A percentile compares a stretch with the other conserved stretches of the same genome.
phyloP scores from a whole-genome alignment of 2,888 invertebrate genomes.

The Drosophila trichaetosa region DNA sequence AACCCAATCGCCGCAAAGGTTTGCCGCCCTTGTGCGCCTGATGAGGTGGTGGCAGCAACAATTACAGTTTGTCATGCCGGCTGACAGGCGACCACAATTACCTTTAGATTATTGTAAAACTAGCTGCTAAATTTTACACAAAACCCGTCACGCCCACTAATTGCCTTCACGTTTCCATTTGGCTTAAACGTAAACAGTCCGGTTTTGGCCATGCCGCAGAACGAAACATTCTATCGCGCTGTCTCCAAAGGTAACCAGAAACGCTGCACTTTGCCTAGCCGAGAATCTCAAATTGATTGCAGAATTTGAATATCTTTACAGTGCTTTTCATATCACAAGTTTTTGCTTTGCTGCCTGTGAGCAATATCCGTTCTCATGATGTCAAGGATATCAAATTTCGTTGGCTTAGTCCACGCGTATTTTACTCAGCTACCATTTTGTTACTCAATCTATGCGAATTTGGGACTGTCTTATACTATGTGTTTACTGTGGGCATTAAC shows the following conservation, averaged over 20 bases:
- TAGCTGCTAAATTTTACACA: slow-evolving; percentile 38
- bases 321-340: slow-evolving; percentile 81
- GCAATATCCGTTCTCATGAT: slow-evolving; percentile 68
- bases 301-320: slow-evolving; percentile 7
- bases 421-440: slow-evolving; percentile 68
- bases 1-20: slow-evolving; percentile 80
- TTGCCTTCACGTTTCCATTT: slow-evolving; percentile 16
- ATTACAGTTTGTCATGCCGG: slow-evolving; percentile 61
- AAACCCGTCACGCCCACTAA: slow-evolving; percentile 53
- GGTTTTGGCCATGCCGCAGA: slow-evolving; percentile 64
- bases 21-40: slow-evolving; percentile 78
- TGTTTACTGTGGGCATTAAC: slow-evolving; percentile 65
- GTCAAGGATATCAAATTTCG: slow-evolving; percentile 65
- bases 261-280: not conserved
- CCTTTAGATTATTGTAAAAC: slow-evolving; percentile 45
- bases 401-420: slow-evolving; percentile 77
- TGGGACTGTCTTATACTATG: slow-evolving; percentile 62
- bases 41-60: slow-evolving; percentile 30
- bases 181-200: slow-evolving; percentile 36
- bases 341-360: slow-evolving; percentile 82
- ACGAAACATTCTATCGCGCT: slow-evolving; percentile 79
- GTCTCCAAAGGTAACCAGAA: slow-evolving; percentile 67
- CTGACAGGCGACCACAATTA: slow-evolving; percentile 65
- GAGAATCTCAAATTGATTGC: not conserved
- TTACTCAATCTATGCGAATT: slow-evolving; percentile 78